Evolutionary conservation across 2,797 vertebrate species (phyloP).

Genomic region (Acanthurus lineatus): DNA sequence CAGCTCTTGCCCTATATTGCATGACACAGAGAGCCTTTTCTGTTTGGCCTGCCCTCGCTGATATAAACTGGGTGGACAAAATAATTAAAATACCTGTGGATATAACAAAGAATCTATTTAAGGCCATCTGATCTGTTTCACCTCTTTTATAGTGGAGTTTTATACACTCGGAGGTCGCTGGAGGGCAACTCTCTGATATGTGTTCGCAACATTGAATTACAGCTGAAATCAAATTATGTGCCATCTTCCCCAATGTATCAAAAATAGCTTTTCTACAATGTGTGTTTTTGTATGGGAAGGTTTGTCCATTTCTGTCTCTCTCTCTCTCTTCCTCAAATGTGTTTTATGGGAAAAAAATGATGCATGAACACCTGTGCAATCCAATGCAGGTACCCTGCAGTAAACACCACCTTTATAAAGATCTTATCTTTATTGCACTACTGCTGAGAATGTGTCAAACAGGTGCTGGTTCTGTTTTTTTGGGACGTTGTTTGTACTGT

Average conservation of each 20-base stretch:
- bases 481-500: neutral
- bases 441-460: slow-evolving; percentile 3
- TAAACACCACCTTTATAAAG: slow-evolving; percentile 8
- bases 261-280: neutral
- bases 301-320: too few relatives aligned
- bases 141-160: neutral
- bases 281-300: too few relatives aligned
- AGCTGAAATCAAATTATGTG: neutral
- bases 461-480: neutral
- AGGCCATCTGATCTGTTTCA: neutral
- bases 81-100: neutral
- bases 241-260: neutral
- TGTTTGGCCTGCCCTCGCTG: neutral
- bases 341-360: slow-evolving; percentile 21
- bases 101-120: neutral
- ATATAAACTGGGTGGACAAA: neutral
- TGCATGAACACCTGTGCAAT: slow-evolving; percentile 34
- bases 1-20: neutral
- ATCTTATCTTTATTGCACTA: slow-evolving; percentile 23
- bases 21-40: neutral
- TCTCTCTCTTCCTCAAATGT: neutral
- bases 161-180: slow-evolving; percentile 2
- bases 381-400: slow-evolving; percentile 2
- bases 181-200: neutral
- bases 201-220: neutral